phyloP scores from a whole-genome alignment of 1,140 invertebrate species.

The Drosophila chauvacae region DNA sequence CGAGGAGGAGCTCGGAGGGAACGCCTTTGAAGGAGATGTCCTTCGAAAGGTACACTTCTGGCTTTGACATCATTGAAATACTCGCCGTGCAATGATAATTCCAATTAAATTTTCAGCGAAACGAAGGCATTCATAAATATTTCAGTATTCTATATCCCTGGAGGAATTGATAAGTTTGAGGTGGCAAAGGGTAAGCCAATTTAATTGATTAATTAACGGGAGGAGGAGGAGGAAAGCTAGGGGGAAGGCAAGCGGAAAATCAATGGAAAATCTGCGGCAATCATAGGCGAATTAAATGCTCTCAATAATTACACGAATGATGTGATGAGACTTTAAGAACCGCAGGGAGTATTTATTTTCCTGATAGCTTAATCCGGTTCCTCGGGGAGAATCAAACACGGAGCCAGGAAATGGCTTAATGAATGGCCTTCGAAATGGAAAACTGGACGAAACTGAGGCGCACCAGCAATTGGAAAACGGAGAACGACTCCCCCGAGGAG shows the following conservation, averaged over 20 bases:
- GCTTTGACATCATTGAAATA: slow-evolving; percentile 25
- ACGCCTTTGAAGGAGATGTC: slow-evolving; percentile 10
- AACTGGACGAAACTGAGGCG: background rate
- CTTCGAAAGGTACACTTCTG: slow-evolving; percentile 16
- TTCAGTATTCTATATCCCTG: slow-evolving; percentile 17
- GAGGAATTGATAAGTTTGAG: slow-evolving; percentile 14
- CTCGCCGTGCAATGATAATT: slow-evolving; percentile 29
- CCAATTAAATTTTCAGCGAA: slow-evolving; percentile 37
- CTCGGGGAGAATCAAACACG: slow-evolving; percentile 22
- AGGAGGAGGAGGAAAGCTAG: background rate
- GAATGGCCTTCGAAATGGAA: slow-evolving; percentile 14
- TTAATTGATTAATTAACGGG: slow-evolving; percentile 29
- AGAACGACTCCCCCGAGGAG: slow-evolving; percentile 37
- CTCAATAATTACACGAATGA: slow-evolving; percentile 22
- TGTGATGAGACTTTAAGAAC: slow-evolving; percentile 14
- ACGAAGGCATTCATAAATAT: slow-evolving; percentile 26
- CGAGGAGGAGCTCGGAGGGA: background rate
- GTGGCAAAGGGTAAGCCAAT: slow-evolving; percentile 22
- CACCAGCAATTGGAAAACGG: slow-evolving; percentile 9
- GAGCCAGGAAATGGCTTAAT: slow-evolving; percentile 22
- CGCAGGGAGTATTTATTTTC: slow-evolving; percentile 4
- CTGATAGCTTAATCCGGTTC: slow-evolving; percentile 8
- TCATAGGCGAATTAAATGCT: background rate
- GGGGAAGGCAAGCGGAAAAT: background rate
- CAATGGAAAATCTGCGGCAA: background rate